Conservation (phyloP, 1,140 invertebrate species). For the Tenebrio molitor region DNA sequence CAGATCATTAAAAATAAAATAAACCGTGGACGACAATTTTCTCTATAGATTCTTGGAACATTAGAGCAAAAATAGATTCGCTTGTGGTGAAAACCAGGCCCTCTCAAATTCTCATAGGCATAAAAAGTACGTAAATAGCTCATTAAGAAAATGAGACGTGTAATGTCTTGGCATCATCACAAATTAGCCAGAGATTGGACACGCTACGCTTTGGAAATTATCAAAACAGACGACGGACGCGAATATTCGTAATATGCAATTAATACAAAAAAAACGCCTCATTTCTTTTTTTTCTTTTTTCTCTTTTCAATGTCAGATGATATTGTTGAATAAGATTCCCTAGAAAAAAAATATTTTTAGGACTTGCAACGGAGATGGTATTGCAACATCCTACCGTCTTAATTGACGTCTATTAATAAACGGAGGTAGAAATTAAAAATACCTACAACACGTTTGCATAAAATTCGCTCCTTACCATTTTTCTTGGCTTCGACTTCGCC, state of each 20-base stretch:
- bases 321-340: too few relatives aligned
- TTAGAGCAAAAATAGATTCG: conserved; percentile 2
- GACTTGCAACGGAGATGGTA: background rate
- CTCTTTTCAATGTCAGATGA: too few relatives aligned
- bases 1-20: too few relatives aligned
- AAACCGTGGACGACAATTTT: conserved; percentile 2
- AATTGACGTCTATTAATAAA: conserved; percentile 20
- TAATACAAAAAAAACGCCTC: too few relatives aligned
- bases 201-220: too few relatives aligned
- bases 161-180: conserved; percentile 3
- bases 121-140: conserved; percentile 7
- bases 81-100: too few relatives aligned
- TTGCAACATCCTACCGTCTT: background rate
- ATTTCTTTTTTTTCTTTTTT: too few relatives aligned
- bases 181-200: too few relatives aligned
- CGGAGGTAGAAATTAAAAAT: conserved; percentile 6
- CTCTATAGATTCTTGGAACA: conserved; percentile 19
- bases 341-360: conserved; percentile 11
- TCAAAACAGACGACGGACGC: too few relatives aligned
- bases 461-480: conserved; percentile 4
- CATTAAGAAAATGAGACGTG: conserved; percentile 6
- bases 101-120: conserved; percentile 3
- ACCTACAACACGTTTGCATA: background rate
- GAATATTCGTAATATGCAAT: too few relatives aligned
- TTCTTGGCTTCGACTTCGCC: conserved; percentile 24